Conservation (phyloP, 2,888 invertebrate species). For the Sphinx pinastri region DNA sequence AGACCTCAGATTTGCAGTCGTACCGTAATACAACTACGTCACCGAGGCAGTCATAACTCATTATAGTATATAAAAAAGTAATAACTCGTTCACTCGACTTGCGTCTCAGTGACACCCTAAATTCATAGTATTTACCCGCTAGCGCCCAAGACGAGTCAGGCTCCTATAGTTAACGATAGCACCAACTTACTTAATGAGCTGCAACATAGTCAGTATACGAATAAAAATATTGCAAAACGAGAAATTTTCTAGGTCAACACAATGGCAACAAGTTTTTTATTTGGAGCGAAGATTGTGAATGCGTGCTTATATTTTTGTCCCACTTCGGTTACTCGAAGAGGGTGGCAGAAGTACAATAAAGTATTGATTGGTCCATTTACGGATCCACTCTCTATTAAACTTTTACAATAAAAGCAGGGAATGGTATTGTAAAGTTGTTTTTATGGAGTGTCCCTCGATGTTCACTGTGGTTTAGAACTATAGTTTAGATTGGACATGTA, state of each 20-base stretch:
- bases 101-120: too few species aligned
- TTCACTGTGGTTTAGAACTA: conserved; percentile 23
- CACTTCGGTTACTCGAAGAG: conserved; percentile 45
- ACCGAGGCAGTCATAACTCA: too few species aligned
- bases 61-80: too few species aligned
- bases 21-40: too few species aligned
- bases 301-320: conserved; percentile 43
- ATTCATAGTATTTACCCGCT: too few species aligned
- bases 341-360: conserved; percentile 62
- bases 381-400: conserved; percentile 69
- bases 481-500: neutral
- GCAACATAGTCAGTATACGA: neutral
- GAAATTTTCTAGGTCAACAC: conserved; percentile 26
- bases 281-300: conserved; percentile 37
- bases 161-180: too few species aligned
- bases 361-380: conserved; percentile 69
- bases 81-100: too few species aligned
- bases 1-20: too few species aligned
- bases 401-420: conserved; percentile 66
- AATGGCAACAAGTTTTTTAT: conserved; percentile 22
- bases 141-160: too few species aligned
- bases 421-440: conserved; percentile 54
- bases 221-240: conserved; percentile 15
- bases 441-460: conserved; percentile 41
- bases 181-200: too few species aligned